Evolutionary conservation across 2,113 vertebrate genomes (phyloP).

Genomic region (Lophotis ruficrista): DNA sequence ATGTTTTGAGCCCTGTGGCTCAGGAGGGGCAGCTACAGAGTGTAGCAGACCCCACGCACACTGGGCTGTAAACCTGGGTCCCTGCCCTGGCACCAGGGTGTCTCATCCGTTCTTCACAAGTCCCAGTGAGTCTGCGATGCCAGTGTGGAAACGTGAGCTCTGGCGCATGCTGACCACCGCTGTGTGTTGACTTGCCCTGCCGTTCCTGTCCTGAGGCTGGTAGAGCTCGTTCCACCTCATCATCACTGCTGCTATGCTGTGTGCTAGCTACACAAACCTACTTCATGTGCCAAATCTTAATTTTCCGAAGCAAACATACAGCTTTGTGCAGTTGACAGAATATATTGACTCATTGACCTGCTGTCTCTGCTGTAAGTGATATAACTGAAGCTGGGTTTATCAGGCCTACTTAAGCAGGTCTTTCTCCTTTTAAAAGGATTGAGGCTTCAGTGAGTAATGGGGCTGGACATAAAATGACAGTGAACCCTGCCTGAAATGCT

Average conservation of each 20-base stretch:
- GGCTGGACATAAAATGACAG: background rate
- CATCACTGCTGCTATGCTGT: rapidly evolving
- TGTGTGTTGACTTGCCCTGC: rapidly evolving
- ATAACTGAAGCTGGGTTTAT: background rate
- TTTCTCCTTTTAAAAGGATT: background rate
- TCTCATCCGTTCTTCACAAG: background rate
- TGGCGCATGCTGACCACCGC: rapidly evolving
- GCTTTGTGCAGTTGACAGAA: background rate
- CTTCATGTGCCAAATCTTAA: rapidly evolving
- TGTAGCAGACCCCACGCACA: rapidly evolving
- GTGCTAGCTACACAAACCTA: background rate
- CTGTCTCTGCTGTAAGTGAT: background rate
- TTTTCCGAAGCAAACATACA: rapidly evolving
- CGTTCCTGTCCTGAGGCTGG: background rate
- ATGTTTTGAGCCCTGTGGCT: rapidly evolving
- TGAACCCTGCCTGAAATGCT: background rate
- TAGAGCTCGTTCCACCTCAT: rapidly evolving
- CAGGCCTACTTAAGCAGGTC: background rate
- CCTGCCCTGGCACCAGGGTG: background rate
- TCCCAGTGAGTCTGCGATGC: rapidly evolving
- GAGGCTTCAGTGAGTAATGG: background rate
- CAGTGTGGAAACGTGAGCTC: background rate
- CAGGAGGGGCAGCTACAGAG: rapidly evolving
- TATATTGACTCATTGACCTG: background rate
- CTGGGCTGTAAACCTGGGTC: rapidly evolving